These are phyloP conservation scores for Equus przewalskii DNA, from an alignment of 2,113 vertebrate genomes.

Conservation along the genomic window DNA sequence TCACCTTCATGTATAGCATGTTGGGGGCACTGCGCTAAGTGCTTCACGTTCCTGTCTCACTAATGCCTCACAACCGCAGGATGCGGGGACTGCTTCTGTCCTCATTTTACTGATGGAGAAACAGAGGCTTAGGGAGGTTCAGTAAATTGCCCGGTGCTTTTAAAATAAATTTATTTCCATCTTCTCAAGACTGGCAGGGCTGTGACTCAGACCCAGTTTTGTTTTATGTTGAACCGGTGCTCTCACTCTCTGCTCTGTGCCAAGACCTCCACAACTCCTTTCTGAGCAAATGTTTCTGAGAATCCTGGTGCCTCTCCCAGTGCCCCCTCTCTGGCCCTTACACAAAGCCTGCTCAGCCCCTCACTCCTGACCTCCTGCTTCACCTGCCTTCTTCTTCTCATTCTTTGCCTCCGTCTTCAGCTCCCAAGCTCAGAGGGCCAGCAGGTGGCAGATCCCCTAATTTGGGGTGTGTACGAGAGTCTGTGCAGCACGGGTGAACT, in stretches of 20 bases:
- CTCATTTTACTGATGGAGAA: neutral
- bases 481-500: neutral
- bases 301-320: neutral
- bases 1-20: accelerated
- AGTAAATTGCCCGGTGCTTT: neutral
- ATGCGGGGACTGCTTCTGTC: neutral
- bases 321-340: neutral
- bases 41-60: neutral
- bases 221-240: neutral
- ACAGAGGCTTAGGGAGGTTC: neutral
- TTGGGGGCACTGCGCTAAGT: neutral
- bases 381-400: neutral
- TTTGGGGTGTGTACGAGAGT: neutral
- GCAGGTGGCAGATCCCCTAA: neutral
- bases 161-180: neutral
- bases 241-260: neutral
- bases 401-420: neutral
- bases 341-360: neutral
- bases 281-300: neutral
- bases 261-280: neutral
- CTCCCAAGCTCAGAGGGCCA: neutral
- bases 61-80: neutral
- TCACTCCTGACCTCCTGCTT: neutral
- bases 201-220: neutral
- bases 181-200: neutral